Conservation (phyloP, 2,797 vertebrate genomes). For the Meriones psammophilus region DNA sequence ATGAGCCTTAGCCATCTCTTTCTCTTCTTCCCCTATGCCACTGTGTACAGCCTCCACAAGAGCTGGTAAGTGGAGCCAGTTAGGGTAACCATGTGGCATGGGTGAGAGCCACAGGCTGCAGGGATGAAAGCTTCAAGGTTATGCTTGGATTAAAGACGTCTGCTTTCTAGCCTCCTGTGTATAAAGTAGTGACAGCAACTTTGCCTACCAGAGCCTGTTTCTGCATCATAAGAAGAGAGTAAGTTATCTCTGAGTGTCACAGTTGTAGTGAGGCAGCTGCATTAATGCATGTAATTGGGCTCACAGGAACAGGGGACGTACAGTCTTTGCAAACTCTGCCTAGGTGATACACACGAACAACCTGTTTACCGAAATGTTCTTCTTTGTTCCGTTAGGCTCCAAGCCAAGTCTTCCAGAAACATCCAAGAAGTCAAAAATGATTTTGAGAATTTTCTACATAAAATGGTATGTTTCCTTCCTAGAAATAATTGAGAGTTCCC, state of each 20-base stretch:
- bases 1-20: not conserved
- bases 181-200: no score
- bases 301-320: not conserved
- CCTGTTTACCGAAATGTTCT: not conserved
- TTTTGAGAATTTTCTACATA: conserved; percentile 76
- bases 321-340: conserved; percentile 6
- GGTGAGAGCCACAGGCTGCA: not conserved
- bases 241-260: not conserved
- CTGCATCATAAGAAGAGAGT: not conserved
- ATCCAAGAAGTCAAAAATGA: conserved; percentile 71
- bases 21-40: not conserved
- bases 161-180: not conserved
- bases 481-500: conserved; percentile 25
- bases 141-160: not conserved
- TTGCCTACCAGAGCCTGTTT: not conserved
- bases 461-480: conserved; percentile 71
- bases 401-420: conserved; percentile 77
- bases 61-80: not conserved
- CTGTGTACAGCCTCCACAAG: not conserved
- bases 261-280: not conserved
- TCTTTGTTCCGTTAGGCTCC: conserved; percentile 75
- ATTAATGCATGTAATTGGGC: conserved; percentile 4
- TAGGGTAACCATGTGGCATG: not conserved
- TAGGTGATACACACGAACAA: not conserved
- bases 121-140: not conserved